A percentile compares a stretch with the other conserved stretches of the same genome.
Evolutionary conservation across 30 jellyfish, hydroid and myxozoan genomes (phyloP).

Genomic region (Hydractinia echinata): DNA sequence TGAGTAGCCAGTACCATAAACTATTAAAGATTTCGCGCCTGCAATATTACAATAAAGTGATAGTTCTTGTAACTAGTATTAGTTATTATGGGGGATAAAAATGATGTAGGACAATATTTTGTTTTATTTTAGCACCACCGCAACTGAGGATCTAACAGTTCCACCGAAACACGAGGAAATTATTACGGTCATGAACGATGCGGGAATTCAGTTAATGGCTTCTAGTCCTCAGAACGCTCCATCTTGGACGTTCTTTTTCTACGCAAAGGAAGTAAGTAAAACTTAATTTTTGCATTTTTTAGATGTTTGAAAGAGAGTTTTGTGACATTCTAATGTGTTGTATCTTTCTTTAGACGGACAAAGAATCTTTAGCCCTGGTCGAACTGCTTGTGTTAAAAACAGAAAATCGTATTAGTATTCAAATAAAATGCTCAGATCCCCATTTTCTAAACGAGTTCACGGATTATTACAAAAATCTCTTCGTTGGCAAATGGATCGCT

Average conservation of each 20-base stretch:
- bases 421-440: neutral
- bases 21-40: no score
- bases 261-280: constrained; percentile 19
- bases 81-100: no score
- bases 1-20: no score
- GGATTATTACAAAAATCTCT: neutral
- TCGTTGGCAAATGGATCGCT: constrained; percentile 12
- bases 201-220: constrained; percentile 17
- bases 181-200: constrained; percentile 5
- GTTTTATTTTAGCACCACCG: no score
- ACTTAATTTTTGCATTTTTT: neutral
- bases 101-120: no score
- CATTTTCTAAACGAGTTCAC: neutral
- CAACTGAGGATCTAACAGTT: neutral
- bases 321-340: neutral
- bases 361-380: neutral
- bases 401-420: neutral
- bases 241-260: constrained; percentile 18
- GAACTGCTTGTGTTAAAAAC: neutral
- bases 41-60: no score
- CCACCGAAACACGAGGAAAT: constrained; percentile 25
- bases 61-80: no score
- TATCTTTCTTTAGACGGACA: neutral
- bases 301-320: neutral
- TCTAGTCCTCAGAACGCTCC: constrained; percentile 14